Conservation (phyloP, 2,888 invertebrate genomes). For the Penaeus monodon region DNA sequence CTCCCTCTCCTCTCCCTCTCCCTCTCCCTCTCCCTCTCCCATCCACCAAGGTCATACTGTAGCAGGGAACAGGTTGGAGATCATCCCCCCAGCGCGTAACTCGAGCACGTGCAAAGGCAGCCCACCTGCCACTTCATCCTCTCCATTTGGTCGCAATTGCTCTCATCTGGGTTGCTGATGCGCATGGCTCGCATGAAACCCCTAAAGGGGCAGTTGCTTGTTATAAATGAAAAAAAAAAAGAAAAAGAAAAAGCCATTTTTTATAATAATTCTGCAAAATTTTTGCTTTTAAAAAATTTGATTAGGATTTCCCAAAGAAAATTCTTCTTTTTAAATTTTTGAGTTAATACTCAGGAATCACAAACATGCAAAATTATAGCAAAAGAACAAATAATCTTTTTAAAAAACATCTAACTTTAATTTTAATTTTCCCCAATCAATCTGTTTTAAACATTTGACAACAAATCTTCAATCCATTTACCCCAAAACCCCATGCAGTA, state of each 20-base stretch:
- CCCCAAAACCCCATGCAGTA: too few relatives aligned
- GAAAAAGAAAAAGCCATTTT: neutral
- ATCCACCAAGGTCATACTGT: constrained; percentile 74
- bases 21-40: too few relatives aligned
- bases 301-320: too few relatives aligned
- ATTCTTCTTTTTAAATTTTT: too few relatives aligned
- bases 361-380: too few relatives aligned
- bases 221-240: neutral
- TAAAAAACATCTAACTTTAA: too few relatives aligned
- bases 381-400: too few relatives aligned
- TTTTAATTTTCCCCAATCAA: too few relatives aligned
- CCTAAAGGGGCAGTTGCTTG: constrained; percentile 70
- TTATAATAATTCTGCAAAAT: neutral
- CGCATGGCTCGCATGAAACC: constrained; percentile 95
- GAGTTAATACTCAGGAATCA: too few relatives aligned
- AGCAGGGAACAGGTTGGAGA: constrained; percentile 94
- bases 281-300: neutral
- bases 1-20: too few relatives aligned
- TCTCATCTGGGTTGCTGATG: constrained; percentile 91
- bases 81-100: constrained; percentile 99
- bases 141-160: constrained; percentile 95
- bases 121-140: constrained; percentile 94
- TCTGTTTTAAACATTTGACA: too few relatives aligned
- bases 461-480: too few relatives aligned
- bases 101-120: constrained; percentile 84